A percentile compares a stretch with the other conserved stretches of the same genome.
Evolutionary conservation across 2,888 invertebrate species (phyloP).

Genomic region (Phortica okadai): DNA sequence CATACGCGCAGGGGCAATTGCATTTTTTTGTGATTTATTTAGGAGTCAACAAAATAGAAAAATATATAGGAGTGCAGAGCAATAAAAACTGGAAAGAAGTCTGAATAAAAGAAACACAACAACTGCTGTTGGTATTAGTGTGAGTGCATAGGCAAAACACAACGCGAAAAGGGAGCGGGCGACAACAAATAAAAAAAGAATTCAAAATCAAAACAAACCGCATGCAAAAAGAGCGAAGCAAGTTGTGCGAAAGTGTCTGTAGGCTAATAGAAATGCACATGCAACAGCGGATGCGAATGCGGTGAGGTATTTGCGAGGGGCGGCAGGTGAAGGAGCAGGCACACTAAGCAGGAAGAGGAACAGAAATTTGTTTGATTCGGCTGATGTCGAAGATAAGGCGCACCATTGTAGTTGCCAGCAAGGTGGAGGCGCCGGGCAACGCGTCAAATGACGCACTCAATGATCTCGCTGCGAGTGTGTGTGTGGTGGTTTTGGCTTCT

Average conservation of each 20-base stretch:
- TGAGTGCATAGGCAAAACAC: slow-evolving; percentile 27
- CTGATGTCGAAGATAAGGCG: not conserved
- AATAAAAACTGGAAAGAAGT: slow-evolving; percentile 36
- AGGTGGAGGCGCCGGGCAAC: not conserved
- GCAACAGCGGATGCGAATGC: not conserved
- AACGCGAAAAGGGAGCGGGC: slow-evolving; percentile 33
- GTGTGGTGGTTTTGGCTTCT: not conserved
- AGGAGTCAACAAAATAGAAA: slow-evolving; percentile 61
- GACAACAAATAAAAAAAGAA: slow-evolving; percentile 21
- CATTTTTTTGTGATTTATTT: slow-evolving; percentile 43
- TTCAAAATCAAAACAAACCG: slow-evolving; percentile 27
- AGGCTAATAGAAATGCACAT: slow-evolving; percentile 11
- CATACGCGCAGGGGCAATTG: slow-evolving; percentile 57
- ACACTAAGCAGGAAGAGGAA: too few relatives aligned
- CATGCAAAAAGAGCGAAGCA: not conserved
- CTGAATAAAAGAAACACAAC: not conserved
- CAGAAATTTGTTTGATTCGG: not conserved
- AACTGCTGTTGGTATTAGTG: slow-evolving; percentile 34
- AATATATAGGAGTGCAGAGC: slow-evolving; percentile 50
- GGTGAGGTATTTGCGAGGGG: not conserved
- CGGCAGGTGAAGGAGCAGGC: not conserved
- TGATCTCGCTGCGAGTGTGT: not conserved
- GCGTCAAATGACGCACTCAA: not conserved
- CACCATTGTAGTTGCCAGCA: too few relatives aligned
- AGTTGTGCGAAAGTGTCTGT: slow-evolving; percentile 27